Evolutionary conservation across 2,113 vertebrate genomes (phyloP).

Genomic region (Nesospiza acunhae): DNA sequence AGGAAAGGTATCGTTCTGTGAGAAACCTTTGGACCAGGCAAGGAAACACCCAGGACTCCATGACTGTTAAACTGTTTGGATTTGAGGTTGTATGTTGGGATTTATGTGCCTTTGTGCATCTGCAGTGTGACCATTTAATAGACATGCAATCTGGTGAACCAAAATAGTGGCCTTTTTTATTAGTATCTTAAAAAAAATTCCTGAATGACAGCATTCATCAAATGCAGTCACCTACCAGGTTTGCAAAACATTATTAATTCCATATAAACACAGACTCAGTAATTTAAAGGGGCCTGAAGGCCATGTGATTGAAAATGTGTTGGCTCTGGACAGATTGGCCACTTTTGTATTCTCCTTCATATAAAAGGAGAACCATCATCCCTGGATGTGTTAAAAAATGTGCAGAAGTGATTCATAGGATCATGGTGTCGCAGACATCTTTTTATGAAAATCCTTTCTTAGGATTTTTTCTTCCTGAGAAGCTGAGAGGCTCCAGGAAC

Average conservation of each 20-base stretch:
- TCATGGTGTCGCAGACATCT: not conserved
- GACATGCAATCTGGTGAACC: not conserved
- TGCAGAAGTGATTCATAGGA: not conserved
- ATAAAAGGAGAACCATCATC: not conserved
- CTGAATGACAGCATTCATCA: not conserved
- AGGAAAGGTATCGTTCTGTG: not conserved
- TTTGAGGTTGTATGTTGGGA: not conserved
- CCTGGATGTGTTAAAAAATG: not conserved
- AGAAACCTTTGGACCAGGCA: not conserved
- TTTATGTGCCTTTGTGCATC: not conserved
- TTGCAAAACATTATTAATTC: not conserved
- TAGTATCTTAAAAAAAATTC: not conserved
- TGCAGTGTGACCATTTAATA: not conserved
- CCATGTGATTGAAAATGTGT: not conserved
- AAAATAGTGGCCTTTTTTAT: not conserved
- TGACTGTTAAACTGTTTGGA: not conserved
- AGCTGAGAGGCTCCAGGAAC: no score
- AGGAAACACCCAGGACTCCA: not conserved
- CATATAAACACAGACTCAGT: not conserved
- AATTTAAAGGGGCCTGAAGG: not conserved
- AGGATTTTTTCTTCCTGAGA: no score
- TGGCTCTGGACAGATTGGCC: not conserved
- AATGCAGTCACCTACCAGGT: not conserved
- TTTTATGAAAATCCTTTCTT: no score
- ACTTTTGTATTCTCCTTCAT: not conserved